Evolutionary conservation across 2,888 invertebrate species (phyloP).

Genomic region (Orchesellides sinensis): DNA sequence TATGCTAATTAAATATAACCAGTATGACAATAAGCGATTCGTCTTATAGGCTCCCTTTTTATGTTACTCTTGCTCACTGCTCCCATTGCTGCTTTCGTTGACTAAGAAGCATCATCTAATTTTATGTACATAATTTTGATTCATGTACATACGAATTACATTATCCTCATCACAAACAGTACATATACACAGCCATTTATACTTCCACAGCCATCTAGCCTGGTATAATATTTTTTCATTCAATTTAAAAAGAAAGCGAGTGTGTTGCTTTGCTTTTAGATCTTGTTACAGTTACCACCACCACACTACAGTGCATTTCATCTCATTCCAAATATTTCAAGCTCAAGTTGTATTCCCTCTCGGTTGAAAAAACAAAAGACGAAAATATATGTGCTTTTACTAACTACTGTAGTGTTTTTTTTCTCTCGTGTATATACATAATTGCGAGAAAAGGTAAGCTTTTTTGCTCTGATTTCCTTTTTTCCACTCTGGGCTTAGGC

Average conservation of each 20-base stretch:
- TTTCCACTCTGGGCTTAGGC: neutral
- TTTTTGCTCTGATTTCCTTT: constrained; percentile 17
- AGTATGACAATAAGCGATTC: constrained; percentile 20
- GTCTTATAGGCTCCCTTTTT: neutral
- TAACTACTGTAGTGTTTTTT: too few relatives aligned
- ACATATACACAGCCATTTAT: neutral
- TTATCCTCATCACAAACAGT: neutral
- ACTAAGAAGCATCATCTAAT: too few relatives aligned
- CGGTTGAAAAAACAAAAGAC: too few relatives aligned
- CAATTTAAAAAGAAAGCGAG: constrained; percentile 28
- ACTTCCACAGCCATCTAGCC: neutral
- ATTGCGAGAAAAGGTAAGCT: constrained; percentile 8
- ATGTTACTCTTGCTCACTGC: neutral
- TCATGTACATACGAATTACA: constrained; percentile 19
- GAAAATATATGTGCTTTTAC: too few relatives aligned
- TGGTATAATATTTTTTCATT: constrained; percentile 10
- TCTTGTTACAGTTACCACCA: too few relatives aligned
- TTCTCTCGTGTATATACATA: neutral
- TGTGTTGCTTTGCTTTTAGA: too few relatives aligned
- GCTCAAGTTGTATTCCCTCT: too few relatives aligned
- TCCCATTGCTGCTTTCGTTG: neutral
- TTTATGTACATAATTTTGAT: neutral
- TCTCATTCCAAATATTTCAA: too few relatives aligned
- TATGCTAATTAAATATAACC: constrained; percentile 66
- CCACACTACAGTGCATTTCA: too few relatives aligned